phyloP scores from a whole-genome alignment of 2,888 invertebrate genomes.

The Teinopalpus imperialis region DNA sequence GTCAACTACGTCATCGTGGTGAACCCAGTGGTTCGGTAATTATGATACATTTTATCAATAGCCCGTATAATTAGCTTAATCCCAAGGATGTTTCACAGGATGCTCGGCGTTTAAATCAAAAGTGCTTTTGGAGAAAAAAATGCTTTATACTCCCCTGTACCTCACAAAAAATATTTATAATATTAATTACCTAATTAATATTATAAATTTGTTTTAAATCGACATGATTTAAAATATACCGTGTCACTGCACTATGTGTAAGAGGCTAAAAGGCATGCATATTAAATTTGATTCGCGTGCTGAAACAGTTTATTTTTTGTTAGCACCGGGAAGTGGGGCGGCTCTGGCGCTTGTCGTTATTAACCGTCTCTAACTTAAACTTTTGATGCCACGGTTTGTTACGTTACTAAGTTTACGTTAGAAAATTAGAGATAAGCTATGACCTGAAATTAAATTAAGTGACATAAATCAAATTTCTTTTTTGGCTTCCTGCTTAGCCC shows the following conservation, averaged over 20 bases:
- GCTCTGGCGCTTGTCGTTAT: constrained; percentile 40
- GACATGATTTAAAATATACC: constrained; percentile 2
- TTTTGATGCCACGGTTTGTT: constrained; percentile 40
- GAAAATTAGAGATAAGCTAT: constrained; percentile 11
- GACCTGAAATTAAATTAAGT: too few relatives aligned
- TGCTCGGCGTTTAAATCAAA: too few relatives aligned
- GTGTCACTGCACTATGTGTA: constrained; percentile 35
- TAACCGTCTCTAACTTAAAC: constrained; percentile 40
- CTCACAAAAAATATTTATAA: too few relatives aligned
- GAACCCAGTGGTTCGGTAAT: too few relatives aligned
- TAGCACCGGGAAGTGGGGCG: constrained; percentile 41
- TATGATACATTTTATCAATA: too few relatives aligned
- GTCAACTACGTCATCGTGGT: too few relatives aligned
- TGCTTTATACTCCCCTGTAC: too few relatives aligned
- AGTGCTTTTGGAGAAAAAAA: too few relatives aligned
- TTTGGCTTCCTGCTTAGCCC: too few relatives aligned
- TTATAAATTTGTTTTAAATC: constrained; percentile 1
- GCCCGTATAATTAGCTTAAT: too few relatives aligned
- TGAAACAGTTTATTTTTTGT: constrained; percentile 46
- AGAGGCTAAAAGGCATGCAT: constrained; percentile 48
- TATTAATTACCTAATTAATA: not conserved
- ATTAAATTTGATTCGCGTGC: constrained; percentile 53
- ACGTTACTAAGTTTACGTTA: constrained; percentile 34
- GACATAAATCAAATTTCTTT: too few relatives aligned
- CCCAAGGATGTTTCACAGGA: too few relatives aligned